These are phyloP conservation scores for Spicauda simplicius DNA, from an alignment of 2,888 invertebrate species.

Conservation along the genomic window DNA sequence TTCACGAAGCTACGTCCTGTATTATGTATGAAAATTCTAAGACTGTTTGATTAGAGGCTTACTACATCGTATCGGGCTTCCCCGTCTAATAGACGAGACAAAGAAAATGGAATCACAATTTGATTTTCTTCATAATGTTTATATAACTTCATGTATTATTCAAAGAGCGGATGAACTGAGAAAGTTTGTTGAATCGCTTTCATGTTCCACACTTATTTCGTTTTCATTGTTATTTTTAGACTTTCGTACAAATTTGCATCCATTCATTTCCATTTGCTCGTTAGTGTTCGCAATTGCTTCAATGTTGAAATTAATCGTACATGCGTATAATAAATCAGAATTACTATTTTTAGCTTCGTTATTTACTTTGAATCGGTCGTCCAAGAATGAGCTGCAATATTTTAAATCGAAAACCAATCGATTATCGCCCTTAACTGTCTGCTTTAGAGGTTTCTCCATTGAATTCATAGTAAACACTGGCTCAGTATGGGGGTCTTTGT, in stretches of 20 bases:
- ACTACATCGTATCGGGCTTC: constrained; percentile 29
- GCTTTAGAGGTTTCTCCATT: constrained; percentile 36
- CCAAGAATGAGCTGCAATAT: constrained; percentile 2
- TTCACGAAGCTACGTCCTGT: constrained; percentile 52
- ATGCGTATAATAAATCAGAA: constrained; percentile 26
- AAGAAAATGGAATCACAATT: constrained; percentile 30
- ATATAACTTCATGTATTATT: constrained; percentile 30
- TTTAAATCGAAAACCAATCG: constrained; percentile 26
- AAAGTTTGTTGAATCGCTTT: constrained; percentile 25
- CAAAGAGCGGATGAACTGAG: constrained; percentile 26
- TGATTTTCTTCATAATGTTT: constrained; percentile 32
- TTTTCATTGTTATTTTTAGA: constrained; percentile 19
- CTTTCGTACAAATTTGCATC: constrained; percentile 9
- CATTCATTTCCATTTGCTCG: not conserved
- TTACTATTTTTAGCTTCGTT: constrained; percentile 34
- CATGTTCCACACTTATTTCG: constrained; percentile 25
- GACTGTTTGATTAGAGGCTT: constrained; percentile 54
- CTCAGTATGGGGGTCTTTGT: constrained; percentile 42
- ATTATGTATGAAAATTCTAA: constrained; percentile 58
- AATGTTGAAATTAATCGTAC: constrained; percentile 19
- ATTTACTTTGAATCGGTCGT: constrained; percentile 27
- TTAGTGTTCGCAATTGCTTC: constrained; percentile 4
- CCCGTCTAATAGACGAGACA: constrained; percentile 22
- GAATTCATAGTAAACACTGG: constrained; percentile 38
- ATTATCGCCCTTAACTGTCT: constrained; percentile 38